Evolutionary conservation across 1,140 invertebrate species (phyloP), one percentile per base, ranked within the genome.

Genomic region (Agrypnia vestita): DNA sequence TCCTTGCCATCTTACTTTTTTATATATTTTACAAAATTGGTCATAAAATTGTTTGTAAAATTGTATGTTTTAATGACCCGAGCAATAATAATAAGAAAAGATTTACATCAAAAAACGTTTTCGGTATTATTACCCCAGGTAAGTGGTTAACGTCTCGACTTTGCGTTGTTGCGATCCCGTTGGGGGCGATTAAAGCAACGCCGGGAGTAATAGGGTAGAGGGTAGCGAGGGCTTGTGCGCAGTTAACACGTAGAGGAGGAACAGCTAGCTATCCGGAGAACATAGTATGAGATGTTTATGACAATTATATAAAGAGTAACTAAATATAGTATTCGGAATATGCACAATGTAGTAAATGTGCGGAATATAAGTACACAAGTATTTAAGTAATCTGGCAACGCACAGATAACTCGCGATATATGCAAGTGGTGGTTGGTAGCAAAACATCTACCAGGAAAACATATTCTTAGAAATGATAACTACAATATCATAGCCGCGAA

Each of bases 161-260:
- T 69, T 11, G 55, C 21, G 21, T 69, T 6, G 55, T 80, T 80
- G 64, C 76, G 67, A 79, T 81, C 85, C 88, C 84, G 85, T 11
- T 11, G 83, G 86, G 88, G 84, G 76, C 86, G 86, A 88, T 89
- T 89, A 88, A 88, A 80, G 79, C 25, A 76, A 87, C 86, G 88
- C 88, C 86, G 87, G 87, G 86, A 86, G 86, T 89, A 88, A 85
- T 85, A 87, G 87, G 85, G 83, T 79, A 83, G 84, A 84, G 56
- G 82, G 81, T 81, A 84, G 84, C 79, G 81, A 85, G 85, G 84
- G 85, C 85, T 84, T 85, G 25, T 13, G 83, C 86, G 86, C 84
- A 86, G 86, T 89, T 89, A 89, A 86, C 88, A 89, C 88, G 88
- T 89, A 85, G 82, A 83, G 79, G 80, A 84, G 77, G 81, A 88